A percentile compares a stretch with the other conserved stretches of the same genome.
Conservation (phyloP, 2,113 vertebrate genomes). For the Microtus oregoni region DNA sequence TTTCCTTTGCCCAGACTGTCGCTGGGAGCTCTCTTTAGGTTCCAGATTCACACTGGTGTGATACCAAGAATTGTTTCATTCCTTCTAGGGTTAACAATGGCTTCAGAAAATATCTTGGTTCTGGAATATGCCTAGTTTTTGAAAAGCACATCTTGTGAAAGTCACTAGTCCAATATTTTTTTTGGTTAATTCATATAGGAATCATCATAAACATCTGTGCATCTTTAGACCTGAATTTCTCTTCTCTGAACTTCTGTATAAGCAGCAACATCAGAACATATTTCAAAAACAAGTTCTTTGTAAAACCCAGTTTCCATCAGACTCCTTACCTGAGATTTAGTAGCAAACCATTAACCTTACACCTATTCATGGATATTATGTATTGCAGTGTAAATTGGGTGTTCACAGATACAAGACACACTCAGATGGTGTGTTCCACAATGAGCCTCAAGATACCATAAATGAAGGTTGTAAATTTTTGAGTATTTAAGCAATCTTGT, state of each 20-base stretch:
- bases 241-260: background rate
- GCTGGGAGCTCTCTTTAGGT: background rate
- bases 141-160: background rate
- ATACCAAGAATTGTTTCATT: conserved; percentile 20
- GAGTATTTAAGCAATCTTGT: background rate
- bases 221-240: background rate
- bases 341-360: conserved; percentile 9
- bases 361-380: conserved; percentile 30
- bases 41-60: conserved; percentile 27
- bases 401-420: background rate
- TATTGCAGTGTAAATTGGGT: background rate
- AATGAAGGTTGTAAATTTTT: background rate
- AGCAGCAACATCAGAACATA: conserved; percentile 20
- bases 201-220: background rate
- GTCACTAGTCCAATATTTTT: background rate
- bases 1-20: background rate
- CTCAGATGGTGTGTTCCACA: background rate
- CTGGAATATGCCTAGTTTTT: background rate
- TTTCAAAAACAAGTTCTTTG: background rate
- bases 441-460: background rate
- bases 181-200: background rate
- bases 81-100: background rate
- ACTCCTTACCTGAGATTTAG: conserved; percentile 50
- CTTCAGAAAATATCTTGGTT: background rate
- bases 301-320: background rate